These are phyloP conservation scores for Holacanthella duospinosa DNA, from an alignment of 2,888 invertebrate species.

Conservation along the genomic window DNA sequence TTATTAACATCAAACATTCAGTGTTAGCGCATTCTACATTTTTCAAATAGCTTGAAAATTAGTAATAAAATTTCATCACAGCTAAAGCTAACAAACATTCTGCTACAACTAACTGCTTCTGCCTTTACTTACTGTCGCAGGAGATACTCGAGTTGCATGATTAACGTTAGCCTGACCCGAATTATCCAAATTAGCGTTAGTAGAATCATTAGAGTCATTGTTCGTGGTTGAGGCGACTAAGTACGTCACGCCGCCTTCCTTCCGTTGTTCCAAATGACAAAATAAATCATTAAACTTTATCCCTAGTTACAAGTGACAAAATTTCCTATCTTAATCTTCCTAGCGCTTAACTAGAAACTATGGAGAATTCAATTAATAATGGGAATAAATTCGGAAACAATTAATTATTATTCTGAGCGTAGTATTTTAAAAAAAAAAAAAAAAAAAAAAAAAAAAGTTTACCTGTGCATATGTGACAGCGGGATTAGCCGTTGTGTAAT, in stretches of 20 bases:
- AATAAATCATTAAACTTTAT: background rate
- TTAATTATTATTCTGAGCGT: background rate
- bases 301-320: constrained; percentile 13
- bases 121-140: constrained; percentile 70
- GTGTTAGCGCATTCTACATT: too few species aligned
- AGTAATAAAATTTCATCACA: background rate
- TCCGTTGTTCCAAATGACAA: background rate
- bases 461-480: constrained; percentile 56
- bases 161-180: constrained; percentile 44
- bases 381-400: background rate
- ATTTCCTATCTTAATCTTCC: too few species aligned
- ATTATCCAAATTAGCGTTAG: constrained; percentile 49
- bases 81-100: background rate
- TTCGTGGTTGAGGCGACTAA: constrained; percentile 47
- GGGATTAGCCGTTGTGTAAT: constrained; percentile 53
- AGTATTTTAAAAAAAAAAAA: too few species aligned
- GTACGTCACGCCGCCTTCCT: constrained; percentile 45
- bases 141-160: constrained; percentile 72
- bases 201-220: constrained; percentile 42
- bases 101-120: too few species aligned
- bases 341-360: background rate
- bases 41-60: too few species aligned
- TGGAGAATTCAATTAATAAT: constrained; percentile 5
- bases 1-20: too few species aligned
- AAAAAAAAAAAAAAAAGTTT: constrained; percentile 22